Evolutionary conservation across 2,797 vertebrate species (phyloP), one percentile per base, ranked within the genome.

Genomic region (Pyrocephalus nanus): DNA sequence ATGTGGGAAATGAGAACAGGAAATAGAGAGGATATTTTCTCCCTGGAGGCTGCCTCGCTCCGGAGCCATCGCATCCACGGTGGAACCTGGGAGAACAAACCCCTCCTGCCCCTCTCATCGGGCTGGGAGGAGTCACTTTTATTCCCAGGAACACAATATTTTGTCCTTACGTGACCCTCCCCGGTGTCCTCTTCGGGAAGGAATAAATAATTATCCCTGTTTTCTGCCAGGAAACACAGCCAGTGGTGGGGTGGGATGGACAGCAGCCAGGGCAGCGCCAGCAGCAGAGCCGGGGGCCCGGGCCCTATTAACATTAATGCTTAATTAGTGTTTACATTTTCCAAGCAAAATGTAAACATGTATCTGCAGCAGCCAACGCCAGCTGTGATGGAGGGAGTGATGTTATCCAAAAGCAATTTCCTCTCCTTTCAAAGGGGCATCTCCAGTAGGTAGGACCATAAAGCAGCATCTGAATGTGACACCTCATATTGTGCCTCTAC

Each of bases 281-380:
- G 92, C 88, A 75, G 86, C 95, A 67, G 80, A 85, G 86, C 87
- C 1, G 0, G 32, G 50, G 94, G 66, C 88, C 92, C 90, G 38
- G 90, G 65, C 88, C 88, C 90, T 79, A 95, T 95, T 93, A 94
- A 88, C 92, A 86, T 76, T 90, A 95, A 95, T 86, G 93, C 92
- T 86, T 96, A 95, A 96, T 96, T 95, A 95, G 93, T 90, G 90
- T 94, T 96, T 96, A 93, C 93, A 86, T 95, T 92, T 93, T 92
- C 73, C 67, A 29, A 29, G 80, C 66, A 86, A 88, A 92, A 95
- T 86, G 90, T 95, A 95, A 96, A 96, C 90, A 96, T 0, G 8
- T 55, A 81, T 90, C 82, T 67, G 73, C 86, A 92, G 29, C 91
- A 90, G 89, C 91, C 85, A 88, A 55, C 19, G 8, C 81, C 95